phyloP scores from a whole-genome alignment of 2,797 vertebrate genomes.

The Leucoraja ocellata region DNA sequence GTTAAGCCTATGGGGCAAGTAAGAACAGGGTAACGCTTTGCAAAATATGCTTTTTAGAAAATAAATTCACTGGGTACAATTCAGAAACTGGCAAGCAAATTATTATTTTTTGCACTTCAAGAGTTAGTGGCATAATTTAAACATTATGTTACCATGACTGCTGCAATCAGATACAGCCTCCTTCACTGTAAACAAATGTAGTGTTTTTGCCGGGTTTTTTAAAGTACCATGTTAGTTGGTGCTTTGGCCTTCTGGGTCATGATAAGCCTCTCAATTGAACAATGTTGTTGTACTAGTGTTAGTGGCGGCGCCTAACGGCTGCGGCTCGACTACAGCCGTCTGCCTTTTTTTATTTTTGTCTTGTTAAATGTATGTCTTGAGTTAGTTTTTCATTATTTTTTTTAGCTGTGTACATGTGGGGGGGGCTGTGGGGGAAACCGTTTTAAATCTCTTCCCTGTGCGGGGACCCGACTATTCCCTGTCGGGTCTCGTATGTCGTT shows the following conservation, averaged over 20 bases:
- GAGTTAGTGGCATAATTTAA: not conserved
- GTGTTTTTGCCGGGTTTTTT: not conserved
- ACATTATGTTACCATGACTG: not conserved
- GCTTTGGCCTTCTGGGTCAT: not conserved
- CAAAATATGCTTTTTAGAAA: not conserved
- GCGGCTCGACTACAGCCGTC: too few relatives aligned
- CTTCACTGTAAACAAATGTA: not conserved
- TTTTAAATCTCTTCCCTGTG: too few relatives aligned
- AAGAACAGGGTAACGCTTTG: not conserved
- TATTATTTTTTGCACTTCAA: not conserved
- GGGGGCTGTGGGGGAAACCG: too few relatives aligned
- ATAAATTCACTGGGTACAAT: not conserved
- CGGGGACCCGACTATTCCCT: too few relatives aligned
- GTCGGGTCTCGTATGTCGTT: too few relatives aligned
- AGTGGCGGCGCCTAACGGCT: too few relatives aligned
- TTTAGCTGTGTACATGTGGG: too few relatives aligned
- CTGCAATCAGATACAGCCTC: not conserved
- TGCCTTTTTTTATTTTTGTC: too few relatives aligned
- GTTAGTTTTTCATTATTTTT: too few relatives aligned
- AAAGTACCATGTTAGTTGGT: not conserved
- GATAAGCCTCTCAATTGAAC: not conserved
- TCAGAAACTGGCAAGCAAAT: not conserved
- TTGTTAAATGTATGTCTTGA: too few relatives aligned
- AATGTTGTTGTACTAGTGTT: not conserved
- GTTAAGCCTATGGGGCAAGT: not conserved